A percentile compares a stretch with the other conserved stretches of the same genome.
Conservation (phyloP, 2,797 vertebrate species). For the Oreochromis mossambicus region DNA sequence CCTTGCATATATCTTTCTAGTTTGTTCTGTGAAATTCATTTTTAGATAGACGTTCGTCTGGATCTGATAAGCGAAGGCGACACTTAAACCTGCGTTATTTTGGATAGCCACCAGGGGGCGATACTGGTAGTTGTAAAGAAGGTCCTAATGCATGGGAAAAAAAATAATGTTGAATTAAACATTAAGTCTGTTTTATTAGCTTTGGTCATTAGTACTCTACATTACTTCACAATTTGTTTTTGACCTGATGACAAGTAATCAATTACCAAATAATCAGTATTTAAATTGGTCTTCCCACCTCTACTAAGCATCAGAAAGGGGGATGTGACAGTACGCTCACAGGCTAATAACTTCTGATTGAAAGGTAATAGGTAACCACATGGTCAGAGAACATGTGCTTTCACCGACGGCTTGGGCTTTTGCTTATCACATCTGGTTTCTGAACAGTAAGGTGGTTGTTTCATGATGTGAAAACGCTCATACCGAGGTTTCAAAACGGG, state of each 20-base stretch:
- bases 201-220: background rate
- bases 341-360: background rate
- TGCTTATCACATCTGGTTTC: background rate
- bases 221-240: background rate
- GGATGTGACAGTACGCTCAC: background rate
- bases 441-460: background rate
- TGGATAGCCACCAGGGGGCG: background rate
- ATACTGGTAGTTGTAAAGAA: background rate
- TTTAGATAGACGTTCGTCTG: background rate
- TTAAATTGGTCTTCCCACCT: background rate
- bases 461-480: background rate
- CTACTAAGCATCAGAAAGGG: background rate
- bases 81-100: background rate
- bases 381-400: background rate
- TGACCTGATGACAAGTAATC: background rate
- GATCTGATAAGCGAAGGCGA: background rate
- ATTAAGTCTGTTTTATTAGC: background rate
- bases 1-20: background rate
- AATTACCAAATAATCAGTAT: background rate
- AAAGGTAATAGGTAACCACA: background rate
- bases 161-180: background rate
- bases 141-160: background rate
- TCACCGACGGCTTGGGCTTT: fast-evolving
- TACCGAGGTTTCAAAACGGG: background rate
- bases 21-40: background rate